Percentiles rank a stretch among this genome's conserved stretches.
phyloP scores from a whole-genome alignment of 1,140 invertebrate species.

The Tetramorium simillimum region DNA sequence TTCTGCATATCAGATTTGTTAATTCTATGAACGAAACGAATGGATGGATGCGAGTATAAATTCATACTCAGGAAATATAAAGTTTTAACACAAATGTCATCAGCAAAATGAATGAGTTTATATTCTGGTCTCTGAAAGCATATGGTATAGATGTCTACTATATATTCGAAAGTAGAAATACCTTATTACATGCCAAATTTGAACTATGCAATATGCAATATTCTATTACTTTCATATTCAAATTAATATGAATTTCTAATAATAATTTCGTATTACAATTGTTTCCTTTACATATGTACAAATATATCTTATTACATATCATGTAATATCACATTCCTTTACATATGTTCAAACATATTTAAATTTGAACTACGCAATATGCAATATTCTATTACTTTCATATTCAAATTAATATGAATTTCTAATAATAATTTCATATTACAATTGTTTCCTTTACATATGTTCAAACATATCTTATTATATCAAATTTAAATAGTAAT shows the following conservation, averaged over 20 bases:
- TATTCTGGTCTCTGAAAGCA: not conserved
- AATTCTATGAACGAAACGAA: not conserved
- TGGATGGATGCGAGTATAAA: not conserved
- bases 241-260: slow-evolving; percentile 2
- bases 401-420: slow-evolving; percentile 1
- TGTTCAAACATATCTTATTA: not conserved
- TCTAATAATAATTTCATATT: not conserved
- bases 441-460: not conserved
- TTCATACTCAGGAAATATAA: slow-evolving; percentile 34
- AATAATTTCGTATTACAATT: not conserved
- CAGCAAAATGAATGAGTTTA: slow-evolving; percentile 15
- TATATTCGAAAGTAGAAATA: not conserved
- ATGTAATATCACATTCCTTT: no score
- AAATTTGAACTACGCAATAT: not conserved
- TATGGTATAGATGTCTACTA: not conserved
- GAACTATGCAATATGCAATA: not conserved
- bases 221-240: not conserved
- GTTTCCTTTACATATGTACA: not conserved
- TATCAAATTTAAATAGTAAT: not conserved
- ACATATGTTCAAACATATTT: no score
- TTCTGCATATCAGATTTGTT: not conserved
- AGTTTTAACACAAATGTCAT: slow-evolving; percentile 35
- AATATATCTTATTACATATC: not conserved
- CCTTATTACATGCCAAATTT: not conserved
- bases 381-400: not conserved